A percentile compares a stretch with the other conserved stretches of the same genome.
Evolutionary conservation across 2,888 invertebrate species (phyloP).

Genomic region (Hipparchia semele): DNA sequence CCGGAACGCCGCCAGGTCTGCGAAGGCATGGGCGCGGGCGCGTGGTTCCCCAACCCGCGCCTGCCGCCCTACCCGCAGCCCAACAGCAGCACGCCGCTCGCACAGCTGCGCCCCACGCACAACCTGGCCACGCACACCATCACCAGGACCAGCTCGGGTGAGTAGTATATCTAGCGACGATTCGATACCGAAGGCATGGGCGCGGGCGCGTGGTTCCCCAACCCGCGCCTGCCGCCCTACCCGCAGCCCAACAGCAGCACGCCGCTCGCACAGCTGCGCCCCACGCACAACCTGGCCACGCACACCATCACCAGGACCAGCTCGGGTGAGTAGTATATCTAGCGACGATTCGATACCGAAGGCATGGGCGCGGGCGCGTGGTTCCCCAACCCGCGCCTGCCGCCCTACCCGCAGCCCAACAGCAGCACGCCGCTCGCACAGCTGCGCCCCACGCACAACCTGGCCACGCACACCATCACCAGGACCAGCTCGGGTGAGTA

Average conservation of each 20-base stretch:
- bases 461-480: conserved; percentile 77
- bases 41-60: conserved; percentile 93
- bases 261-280: conserved; percentile 94
- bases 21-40: conserved; percentile 69
- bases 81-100: conserved; percentile 89
- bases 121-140: conserved; percentile 77
- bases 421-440: conserved; percentile 92
- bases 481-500: conserved; percentile 74
- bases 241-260: conserved; percentile 91
- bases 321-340: conserved; percentile 61
- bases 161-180: background rate
- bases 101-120: conserved; percentile 90
- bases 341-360: too few species aligned
- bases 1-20: conserved; percentile 38
- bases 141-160: conserved; percentile 79
- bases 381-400: conserved; percentile 94
- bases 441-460: conserved; percentile 86
- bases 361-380: conserved; percentile 79
- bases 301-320: conserved; percentile 77
- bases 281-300: conserved; percentile 79
- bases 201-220: conserved; percentile 87
- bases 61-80: conserved; percentile 96
- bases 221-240: conserved; percentile 96
- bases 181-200: conserved; percentile 61
- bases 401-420: conserved; percentile 95